Evolutionary conservation across 53 echinoderm and acorn worm species (phyloP).

Genomic region (Actinopyga echinites): DNA sequence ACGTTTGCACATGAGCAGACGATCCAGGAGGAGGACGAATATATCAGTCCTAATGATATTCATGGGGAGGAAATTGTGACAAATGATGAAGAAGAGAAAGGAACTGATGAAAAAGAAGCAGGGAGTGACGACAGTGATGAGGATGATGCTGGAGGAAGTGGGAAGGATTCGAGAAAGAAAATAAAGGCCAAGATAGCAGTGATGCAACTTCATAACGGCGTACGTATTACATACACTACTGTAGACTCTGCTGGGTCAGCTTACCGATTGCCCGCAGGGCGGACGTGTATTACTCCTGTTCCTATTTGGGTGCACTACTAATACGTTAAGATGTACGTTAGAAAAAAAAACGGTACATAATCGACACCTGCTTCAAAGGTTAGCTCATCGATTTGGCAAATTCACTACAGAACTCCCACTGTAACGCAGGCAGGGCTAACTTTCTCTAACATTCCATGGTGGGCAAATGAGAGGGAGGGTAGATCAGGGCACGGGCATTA

Average conservation of each 20-base stretch:
- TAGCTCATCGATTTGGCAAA: too few species aligned
- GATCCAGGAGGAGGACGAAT: constrained; percentile 70
- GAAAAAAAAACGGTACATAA: too few species aligned
- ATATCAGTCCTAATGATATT: constrained; percentile 77
- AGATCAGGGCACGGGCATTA: too few species aligned
- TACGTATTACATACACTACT: neutral
- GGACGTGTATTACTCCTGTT: neutral
- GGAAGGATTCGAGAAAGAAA: neutral
- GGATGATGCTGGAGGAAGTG: neutral
- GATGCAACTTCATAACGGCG: constrained; percentile 4
- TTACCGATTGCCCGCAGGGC: too few species aligned
- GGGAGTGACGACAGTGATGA: neutral
- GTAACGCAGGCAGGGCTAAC: too few species aligned
- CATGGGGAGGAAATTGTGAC: constrained; percentile 11
- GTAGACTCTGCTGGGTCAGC: neutral
- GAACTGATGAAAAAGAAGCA: neutral
- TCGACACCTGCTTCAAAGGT: too few species aligned
- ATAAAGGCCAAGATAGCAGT: constrained; percentile 11
- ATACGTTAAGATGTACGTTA: too few species aligned
- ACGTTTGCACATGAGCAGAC: constrained; percentile 46
- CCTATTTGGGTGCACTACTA: too few species aligned
- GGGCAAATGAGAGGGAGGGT: too few species aligned
- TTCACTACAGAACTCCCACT: too few species aligned
- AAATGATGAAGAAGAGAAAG: constrained; percentile 21
- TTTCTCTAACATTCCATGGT: too few species aligned